Percentiles rank a stretch among this genome's conserved stretches.
These are phyloP conservation scores for Metridium senile DNA, from an alignment of 92 coral and sea anemone species.

Conservation along the genomic window DNA sequence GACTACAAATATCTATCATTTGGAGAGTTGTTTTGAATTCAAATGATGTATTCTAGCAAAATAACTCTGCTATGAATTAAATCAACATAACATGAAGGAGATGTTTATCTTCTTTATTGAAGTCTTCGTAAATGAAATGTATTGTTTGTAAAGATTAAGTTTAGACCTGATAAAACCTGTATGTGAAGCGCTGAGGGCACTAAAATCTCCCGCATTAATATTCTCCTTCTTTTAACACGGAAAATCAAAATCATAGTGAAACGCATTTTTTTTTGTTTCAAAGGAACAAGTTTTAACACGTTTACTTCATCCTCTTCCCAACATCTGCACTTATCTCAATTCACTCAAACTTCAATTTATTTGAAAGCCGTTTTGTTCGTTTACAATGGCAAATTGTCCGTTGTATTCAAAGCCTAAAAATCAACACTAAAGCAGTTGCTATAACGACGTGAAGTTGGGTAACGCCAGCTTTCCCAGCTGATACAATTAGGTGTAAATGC, in stretches of 20 bases:
- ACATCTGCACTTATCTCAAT: constrained; percentile 5
- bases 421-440: constrained; percentile 4
- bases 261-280: neutral
- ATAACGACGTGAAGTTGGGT: neutral
- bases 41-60: neutral
- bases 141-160: neutral
- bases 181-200: neutral
- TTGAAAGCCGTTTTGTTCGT: neutral
- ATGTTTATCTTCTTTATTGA: neutral
- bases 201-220: neutral
- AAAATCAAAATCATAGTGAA: neutral
- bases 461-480: constrained; percentile 14
- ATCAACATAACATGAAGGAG: neutral
- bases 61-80: neutral
- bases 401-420: constrained; percentile 8
- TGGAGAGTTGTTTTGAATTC: constrained; percentile 3
- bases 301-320: neutral
- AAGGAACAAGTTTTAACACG: neutral
- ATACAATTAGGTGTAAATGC: constrained; percentile 10
- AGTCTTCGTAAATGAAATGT: neutral
- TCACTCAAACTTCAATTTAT: constrained; percentile 6
- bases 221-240: neutral
- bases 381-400: neutral
- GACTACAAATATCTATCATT: constrained; percentile 10
- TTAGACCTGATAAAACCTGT: neutral